Conservation (phyloP, 2,888 invertebrate species). For the Agrenia bidenticulata region DNA sequence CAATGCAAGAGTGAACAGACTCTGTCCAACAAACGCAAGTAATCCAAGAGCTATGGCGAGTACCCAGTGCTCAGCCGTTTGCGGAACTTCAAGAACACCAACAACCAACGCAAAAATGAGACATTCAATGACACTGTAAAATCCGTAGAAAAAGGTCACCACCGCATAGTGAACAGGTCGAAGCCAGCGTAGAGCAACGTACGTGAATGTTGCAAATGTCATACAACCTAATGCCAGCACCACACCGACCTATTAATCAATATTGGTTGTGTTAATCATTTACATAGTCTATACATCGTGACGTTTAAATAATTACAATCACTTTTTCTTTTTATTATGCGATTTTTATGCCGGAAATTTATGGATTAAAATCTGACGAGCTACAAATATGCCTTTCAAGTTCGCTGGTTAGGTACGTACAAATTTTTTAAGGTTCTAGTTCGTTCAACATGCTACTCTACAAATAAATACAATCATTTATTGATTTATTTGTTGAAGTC, state of each 20-base stretch:
- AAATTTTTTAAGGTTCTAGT: no score
- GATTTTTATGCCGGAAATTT: no score
- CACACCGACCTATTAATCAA: conserved; percentile 40
- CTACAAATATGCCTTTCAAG: neutral
- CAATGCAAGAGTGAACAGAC: conserved; percentile 43
- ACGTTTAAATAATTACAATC: no score
- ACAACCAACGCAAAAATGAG: conserved; percentile 29
- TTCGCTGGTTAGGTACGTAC: no score
- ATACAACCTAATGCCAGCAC: conserved; percentile 44
- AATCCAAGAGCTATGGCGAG: conserved; percentile 37
- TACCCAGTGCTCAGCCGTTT: conserved; percentile 35
- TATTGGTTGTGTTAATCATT: no score
- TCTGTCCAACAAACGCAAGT: conserved; percentile 44
- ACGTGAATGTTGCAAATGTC: conserved; percentile 44
- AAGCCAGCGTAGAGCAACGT: conserved; percentile 43
- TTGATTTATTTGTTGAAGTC: no score
- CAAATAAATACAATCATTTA: no score
- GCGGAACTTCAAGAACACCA: conserved; percentile 36
- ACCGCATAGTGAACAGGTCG: conserved; percentile 40
- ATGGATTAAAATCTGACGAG: no score
- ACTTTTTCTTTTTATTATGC: no score
- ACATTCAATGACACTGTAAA: conserved; percentile 42
- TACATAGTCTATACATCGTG: no score
- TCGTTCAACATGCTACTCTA: no score
- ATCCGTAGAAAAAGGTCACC: conserved; percentile 46